These are phyloP conservation scores for Myotis vivesi DNA, from an alignment of 2,797 vertebrate species.

Conservation along the genomic window DNA sequence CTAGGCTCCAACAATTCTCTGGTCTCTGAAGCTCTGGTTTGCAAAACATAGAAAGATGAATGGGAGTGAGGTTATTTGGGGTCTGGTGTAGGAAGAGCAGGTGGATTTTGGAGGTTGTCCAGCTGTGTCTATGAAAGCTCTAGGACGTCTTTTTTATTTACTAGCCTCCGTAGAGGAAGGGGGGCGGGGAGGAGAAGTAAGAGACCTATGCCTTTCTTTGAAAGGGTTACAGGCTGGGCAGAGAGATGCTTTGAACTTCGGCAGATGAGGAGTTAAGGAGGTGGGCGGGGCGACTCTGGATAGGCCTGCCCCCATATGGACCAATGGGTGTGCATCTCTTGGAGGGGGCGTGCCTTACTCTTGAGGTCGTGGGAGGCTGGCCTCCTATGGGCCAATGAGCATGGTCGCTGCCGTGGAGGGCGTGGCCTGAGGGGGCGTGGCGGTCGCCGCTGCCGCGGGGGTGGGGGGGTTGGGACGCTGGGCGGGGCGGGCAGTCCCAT, in stretches of 20 bases:
- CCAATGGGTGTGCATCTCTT: constrained; percentile 53
- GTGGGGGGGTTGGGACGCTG: constrained; percentile 55
- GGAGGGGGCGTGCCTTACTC: constrained; percentile 54
- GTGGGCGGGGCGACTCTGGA: constrained; percentile 45
- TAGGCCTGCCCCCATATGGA: constrained; percentile 59
- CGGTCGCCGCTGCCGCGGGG: neutral
- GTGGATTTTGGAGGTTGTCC: neutral
- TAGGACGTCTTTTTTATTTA: constrained; percentile 41
- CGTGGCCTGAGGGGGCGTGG: constrained; percentile 66
- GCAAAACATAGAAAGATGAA: neutral
- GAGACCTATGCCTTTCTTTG: constrained; percentile 23
- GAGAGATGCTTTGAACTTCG: neutral
- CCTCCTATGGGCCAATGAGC: constrained; percentile 62
- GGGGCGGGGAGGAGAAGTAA: neutral
- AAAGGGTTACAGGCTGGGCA: constrained; percentile 60
- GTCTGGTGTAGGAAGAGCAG: constrained; percentile 42
- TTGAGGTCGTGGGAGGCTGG: constrained; percentile 53
- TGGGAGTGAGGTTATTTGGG: neutral
- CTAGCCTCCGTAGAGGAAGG: neutral
- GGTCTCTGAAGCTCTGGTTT: neutral
- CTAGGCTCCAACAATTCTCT: neutral
- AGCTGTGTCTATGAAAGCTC: neutral
- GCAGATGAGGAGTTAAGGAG: constrained; percentile 62
- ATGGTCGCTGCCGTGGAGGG: neutral
- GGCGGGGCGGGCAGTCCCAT: constrained; percentile 78